phyloP scores from a whole-genome alignment of 2,797 vertebrate genomes.

The Alca torda region DNA sequence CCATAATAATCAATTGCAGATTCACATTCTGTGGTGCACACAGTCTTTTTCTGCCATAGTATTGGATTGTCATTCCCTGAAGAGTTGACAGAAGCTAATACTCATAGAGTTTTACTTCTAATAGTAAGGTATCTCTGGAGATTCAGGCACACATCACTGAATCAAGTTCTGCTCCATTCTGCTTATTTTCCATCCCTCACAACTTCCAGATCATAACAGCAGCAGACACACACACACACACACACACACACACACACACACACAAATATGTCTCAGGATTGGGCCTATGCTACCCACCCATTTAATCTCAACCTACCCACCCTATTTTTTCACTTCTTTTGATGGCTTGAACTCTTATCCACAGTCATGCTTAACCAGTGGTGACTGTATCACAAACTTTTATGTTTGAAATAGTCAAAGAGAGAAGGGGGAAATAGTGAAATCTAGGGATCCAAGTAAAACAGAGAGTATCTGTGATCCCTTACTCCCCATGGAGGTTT shows the following conservation, averaged over 20 bases:
- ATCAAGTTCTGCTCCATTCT: background rate
- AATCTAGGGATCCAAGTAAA: constrained; percentile 50
- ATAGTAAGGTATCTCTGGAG: background rate
- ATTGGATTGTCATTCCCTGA: background rate
- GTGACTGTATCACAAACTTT: constrained; percentile 6
- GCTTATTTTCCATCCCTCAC: background rate
- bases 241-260: fast-evolving
- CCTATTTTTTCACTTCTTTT: background rate
- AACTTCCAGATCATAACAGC: background rate
- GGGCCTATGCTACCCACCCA: background rate
- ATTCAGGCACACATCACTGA: background rate
- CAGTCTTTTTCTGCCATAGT: background rate
- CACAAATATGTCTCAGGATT: background rate
- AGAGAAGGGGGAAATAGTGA: background rate
- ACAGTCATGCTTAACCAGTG: background rate
- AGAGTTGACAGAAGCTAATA: background rate
- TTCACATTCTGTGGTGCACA: background rate
- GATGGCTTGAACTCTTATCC: background rate
- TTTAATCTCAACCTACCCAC: background rate
- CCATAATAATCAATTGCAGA: background rate
- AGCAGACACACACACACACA: background rate
- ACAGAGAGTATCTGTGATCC: constrained; percentile 55
- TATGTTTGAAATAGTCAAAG: background rate
- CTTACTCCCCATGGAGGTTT: constrained; percentile 32
- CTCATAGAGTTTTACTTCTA: background rate